Base-by-base conservation (phyloP, 23 tunicate genomes). In the Corella eumyota region DNA sequence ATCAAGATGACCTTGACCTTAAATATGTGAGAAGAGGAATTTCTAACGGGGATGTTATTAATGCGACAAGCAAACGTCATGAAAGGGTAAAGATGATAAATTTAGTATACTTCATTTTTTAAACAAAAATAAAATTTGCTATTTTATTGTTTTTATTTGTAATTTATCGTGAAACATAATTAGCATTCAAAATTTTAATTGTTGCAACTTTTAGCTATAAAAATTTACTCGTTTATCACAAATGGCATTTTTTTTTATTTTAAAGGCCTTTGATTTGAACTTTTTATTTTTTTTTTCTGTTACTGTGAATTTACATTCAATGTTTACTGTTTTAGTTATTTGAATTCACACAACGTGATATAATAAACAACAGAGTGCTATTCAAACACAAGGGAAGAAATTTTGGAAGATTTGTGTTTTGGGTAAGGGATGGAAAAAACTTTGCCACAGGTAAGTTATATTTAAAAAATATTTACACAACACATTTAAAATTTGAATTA, bases 341-440 rank as follows among this genome's bases (percentile, higher is more conserved):
- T 34, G 71, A 68, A 55, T 88, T 88, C 68, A 71, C 81, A 3
- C 88, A 78, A 54, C 52, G 74, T 26, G 84, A 88, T 29, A 68
- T 88, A 52, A 37, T 40, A 0, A 6, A 54, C 28, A 61, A 66
- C 51, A 34, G 63, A 34, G 80, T 88, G 50, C 45, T 88, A 47
- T 79, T 88, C 59, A 74, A 64, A 21, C 91, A 81, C 36, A 44
- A 46, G 4, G 90, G 85, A 44, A 68, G 35, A 30, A 66, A 69
- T 48, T 63, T 60, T 44, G 88, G 86, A 9, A 76, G 88, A 6
- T 88, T 88, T 55, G 88, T 88, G 45, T 88, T 88, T 54, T 78
- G 68, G 79, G 96, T 88, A 19, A 67, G 50, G 49, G 96, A 88
- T 61, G 88, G 84, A 28, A 73, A 46, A 37, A 66, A 67, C 36